Base-by-base conservation (phyloP, 2,888 invertebrate genomes). In the Drosophila austrosaltans region DNA sequence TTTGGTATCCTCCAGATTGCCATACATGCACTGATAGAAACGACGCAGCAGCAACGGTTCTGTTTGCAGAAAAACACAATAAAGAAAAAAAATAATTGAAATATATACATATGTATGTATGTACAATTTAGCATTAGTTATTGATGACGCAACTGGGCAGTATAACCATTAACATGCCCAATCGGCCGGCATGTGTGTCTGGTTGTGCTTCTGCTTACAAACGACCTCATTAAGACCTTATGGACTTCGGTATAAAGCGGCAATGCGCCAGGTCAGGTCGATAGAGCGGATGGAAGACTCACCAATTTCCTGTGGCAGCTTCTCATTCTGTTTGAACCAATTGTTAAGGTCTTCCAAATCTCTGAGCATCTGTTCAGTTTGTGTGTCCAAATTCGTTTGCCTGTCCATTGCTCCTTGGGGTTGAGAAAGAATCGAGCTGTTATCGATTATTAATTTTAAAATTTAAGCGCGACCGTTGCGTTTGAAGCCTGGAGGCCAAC, bases 11-110 rank as follows among this genome's bases (percentile, higher is more conserved):
- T 88, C 89, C 63, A 91, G 42, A 78, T 90, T 69, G 12, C 82
- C 78, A 59, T 79, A 79, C 81, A 91, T 84, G 67, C 86, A 86
- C 53, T 87, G 81, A 66, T 89, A 85, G 67, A 90, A 91, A 53
- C 91, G 90, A 20, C 83, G 81, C 66, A 91, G 70, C 59, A 91
- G 71, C 56, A 91, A 66, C 10, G 89, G 89, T 65, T 91, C 91
- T 91, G 70, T 32, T 25, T 44, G 8, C n/a, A 57, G 56, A 2
- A 8, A 1, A 16, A 16, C 16, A 36, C 10, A n/a, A 68, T 20
- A 20, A 54, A 42, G 42, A 22, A 3, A 39, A 25, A 7, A 48
- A 48, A 48, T 48, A 48, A 16, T 16, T 7, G 48, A 40, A 36
- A 62, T 44, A 36, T 53, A 42, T 60, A 56, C 48, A 30, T 59